Evolutionary conservation across 2,113 vertebrate species (phyloP).

Genomic region (Otus sunia): DNA sequence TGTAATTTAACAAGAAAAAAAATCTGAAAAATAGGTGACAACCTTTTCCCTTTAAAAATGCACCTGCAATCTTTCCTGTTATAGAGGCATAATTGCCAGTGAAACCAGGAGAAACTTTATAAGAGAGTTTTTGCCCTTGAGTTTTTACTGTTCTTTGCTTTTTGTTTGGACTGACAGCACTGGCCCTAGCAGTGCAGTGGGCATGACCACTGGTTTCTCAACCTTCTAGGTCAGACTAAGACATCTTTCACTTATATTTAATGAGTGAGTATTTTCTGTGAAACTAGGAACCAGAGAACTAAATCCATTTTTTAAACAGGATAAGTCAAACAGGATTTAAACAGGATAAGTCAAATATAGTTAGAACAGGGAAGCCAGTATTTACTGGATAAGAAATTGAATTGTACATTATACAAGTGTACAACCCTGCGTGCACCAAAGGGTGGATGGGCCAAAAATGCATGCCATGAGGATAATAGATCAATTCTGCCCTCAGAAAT

Average conservation of each 20-base stretch:
- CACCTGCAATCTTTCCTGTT: not conserved
- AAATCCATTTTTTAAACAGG: not conserved
- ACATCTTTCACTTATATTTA: not conserved
- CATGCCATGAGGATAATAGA: not conserved
- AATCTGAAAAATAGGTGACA: not conserved
- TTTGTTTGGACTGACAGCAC: not conserved
- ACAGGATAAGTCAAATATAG: not conserved
- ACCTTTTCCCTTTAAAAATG: not conserved
- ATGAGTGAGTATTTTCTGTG: not conserved
- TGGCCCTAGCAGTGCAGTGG: not conserved
- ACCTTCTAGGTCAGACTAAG: not conserved
- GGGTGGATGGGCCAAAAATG: not conserved
- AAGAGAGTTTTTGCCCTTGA: not conserved
- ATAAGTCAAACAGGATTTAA: not conserved
- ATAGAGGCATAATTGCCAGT: not conserved
- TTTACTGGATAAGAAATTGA: not conserved
- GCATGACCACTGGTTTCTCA: not conserved
- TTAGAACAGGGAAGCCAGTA: not conserved
- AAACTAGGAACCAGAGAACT: not conserved
- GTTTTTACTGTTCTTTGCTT: not conserved
- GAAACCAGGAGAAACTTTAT: not conserved
- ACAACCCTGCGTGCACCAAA: not conserved
- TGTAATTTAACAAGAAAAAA: not conserved
- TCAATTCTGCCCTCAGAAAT: not conserved
- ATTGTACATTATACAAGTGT: not conserved